Conservation (phyloP, 2,797 vertebrate genomes). For the Anas bahamensis region DNA sequence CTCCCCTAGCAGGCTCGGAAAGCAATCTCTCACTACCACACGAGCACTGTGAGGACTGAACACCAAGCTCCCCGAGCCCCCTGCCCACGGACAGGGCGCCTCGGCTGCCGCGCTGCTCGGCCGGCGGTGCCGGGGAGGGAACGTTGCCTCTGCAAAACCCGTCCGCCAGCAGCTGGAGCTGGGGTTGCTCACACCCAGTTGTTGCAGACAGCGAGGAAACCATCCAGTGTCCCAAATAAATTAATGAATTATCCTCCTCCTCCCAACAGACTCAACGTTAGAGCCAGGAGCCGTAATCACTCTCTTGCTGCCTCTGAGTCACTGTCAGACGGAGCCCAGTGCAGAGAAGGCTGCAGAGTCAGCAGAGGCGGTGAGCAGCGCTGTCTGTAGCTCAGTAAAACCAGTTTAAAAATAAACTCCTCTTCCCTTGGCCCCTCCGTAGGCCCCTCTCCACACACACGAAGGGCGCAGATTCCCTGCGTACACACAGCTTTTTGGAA, state of each 20-base stretch:
- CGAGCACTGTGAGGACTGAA: neutral
- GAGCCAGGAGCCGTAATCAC: slow-evolving; percentile 29
- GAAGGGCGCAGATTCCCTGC: fast-evolving
- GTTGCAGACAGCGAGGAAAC: slow-evolving; percentile 41
- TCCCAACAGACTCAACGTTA: neutral
- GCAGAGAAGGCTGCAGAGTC: neutral
- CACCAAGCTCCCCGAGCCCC: fast-evolving
- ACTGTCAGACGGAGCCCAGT: neutral
- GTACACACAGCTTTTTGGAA: neutral
- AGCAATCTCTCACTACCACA: neutral
- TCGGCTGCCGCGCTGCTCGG: neutral
- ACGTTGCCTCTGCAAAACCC: neutral
- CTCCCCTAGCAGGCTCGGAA: neutral
- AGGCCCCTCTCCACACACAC: neutral
- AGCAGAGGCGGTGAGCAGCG: neutral
- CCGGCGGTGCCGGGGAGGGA: neutral
- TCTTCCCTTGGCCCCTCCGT: neutral
- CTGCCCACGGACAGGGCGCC: too few relatives aligned
- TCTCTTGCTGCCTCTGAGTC: slow-evolving; percentile 58
- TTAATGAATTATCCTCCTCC: slow-evolving; percentile 57
- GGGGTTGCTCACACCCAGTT: slow-evolving; percentile 48
- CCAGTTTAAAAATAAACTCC: slow-evolving; percentile 38
- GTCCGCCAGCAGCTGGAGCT: slow-evolving; percentile 28
- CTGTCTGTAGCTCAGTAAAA: slow-evolving; percentile 4
- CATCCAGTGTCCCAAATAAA: slow-evolving; percentile 63